Conservation (phyloP, 1,140 invertebrate species). For the Trypoxylus dichotomus region DNA sequence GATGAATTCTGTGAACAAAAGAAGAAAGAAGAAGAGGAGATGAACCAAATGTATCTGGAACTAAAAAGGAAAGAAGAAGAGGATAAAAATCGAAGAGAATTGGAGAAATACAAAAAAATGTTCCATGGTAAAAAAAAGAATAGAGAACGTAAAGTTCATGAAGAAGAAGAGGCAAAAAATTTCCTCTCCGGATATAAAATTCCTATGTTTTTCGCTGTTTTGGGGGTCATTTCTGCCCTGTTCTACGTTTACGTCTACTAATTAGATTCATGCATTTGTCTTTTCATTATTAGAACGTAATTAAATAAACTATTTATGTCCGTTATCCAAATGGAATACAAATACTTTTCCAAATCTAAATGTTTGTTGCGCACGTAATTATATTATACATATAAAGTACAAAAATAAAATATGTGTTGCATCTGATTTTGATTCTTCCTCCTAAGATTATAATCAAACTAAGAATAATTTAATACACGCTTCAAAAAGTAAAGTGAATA, state of each 20-base stretch:
- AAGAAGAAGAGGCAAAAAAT: slow-evolving; percentile 50
- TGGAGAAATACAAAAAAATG: slow-evolving; percentile 74
- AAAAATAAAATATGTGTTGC: too few species aligned
- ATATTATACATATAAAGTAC: too few species aligned
- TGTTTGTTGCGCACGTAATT: too few species aligned
- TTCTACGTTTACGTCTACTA: neutral
- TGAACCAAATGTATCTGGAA: slow-evolving; percentile 58
- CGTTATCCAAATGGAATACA: too few species aligned
- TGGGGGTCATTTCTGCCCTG: neutral
- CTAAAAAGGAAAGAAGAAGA: slow-evolving; percentile 62
- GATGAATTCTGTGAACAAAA: slow-evolving; percentile 64
- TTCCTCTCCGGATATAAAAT: slow-evolving; percentile 54
- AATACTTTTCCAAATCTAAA: too few species aligned
- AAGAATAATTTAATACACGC: too few species aligned
- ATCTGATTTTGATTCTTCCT: too few species aligned
- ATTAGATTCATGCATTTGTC: neutral
- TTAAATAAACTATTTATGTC: neutral
- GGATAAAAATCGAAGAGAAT: slow-evolving; percentile 66
- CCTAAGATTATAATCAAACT: too few species aligned
- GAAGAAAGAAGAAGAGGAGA: slow-evolving; percentile 57
- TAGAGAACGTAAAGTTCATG: slow-evolving; percentile 53
- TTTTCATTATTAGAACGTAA: neutral
- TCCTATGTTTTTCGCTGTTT: slow-evolving; percentile 35
- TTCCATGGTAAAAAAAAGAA: slow-evolving; percentile 63
- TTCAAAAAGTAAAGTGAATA: too few species aligned